phyloP scores from a whole-genome alignment of 2,888 invertebrate genomes.

The Apantesis nais region DNA sequence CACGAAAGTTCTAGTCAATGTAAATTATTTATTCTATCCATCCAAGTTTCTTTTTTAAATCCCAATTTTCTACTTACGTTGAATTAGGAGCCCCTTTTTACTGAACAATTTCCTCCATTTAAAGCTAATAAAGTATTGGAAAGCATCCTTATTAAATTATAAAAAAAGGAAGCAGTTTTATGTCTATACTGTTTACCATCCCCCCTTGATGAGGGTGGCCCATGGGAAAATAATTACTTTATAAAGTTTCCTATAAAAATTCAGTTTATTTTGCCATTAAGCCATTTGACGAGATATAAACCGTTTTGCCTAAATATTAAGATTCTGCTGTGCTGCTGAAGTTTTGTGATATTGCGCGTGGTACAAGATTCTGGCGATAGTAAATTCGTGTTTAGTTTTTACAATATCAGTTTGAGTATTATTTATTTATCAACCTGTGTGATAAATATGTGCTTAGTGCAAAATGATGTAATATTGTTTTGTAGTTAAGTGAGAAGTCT shows the following conservation, averaged over 20 bases:
- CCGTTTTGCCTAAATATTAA: constrained; percentile 61
- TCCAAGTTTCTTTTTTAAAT: constrained; percentile 10
- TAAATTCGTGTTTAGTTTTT: neutral
- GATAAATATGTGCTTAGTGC: neutral
- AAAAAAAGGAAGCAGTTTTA: constrained; percentile 50
- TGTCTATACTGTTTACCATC: constrained; percentile 56
- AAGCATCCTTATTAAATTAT: constrained; percentile 78
- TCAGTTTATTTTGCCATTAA: constrained; percentile 77
- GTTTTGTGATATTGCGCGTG: constrained; percentile 53
- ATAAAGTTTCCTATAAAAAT: constrained; percentile 67
- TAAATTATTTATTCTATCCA: neutral
- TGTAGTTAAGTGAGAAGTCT: neutral
- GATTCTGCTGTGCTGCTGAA: constrained; percentile 55
- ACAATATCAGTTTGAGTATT: neutral
- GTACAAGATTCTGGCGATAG: constrained; percentile 19
- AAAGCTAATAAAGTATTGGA: constrained; percentile 79
- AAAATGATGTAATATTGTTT: neutral
- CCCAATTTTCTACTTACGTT: constrained; percentile 32
- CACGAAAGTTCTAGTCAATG: neutral
- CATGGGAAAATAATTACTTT: constrained; percentile 71
- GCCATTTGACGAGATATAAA: constrained; percentile 69
- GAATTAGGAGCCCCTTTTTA: constrained; percentile 56
- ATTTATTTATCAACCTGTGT: neutral
- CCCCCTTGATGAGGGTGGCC: constrained; percentile 54
- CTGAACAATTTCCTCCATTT: constrained; percentile 77